These are phyloP conservation scores for Diadromus collaris DNA, from an alignment of 2,888 invertebrate species.

Conservation along the genomic window DNA sequence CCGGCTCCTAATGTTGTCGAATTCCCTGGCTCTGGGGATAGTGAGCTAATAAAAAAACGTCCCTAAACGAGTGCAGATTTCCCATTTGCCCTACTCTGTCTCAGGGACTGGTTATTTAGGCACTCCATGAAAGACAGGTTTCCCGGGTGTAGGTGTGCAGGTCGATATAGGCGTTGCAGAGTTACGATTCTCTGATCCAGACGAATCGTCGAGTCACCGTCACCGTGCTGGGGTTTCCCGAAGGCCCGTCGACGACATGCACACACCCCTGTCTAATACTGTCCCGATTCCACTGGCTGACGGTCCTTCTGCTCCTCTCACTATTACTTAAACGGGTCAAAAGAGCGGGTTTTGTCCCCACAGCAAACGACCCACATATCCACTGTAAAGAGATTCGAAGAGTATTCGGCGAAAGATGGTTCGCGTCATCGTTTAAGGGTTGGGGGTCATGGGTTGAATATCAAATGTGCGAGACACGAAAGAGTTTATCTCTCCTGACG, in stretches of 20 bases:
- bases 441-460: slow-evolving; percentile 42
- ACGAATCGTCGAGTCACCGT: slow-evolving; percentile 56
- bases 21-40: slow-evolving; percentile 20
- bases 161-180: slow-evolving; percentile 24
- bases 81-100: slow-evolving; percentile 23
- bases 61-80: slow-evolving; percentile 43
- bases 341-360: slow-evolving; percentile 29
- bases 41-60: slow-evolving; percentile 51
- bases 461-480: slow-evolving; percentile 38
- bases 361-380: slow-evolving; percentile 40
- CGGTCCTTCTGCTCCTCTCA: slow-evolving; percentile 11
- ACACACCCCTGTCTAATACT: slow-evolving; percentile 28
- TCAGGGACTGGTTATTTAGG: slow-evolving; percentile 10
- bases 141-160: slow-evolving; percentile 4
- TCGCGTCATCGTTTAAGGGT: slow-evolving; percentile 12
- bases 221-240: slow-evolving; percentile 40
- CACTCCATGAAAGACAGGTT: slow-evolving; percentile 10
- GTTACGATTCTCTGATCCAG: slow-evolving; percentile 59
- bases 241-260: slow-evolving; percentile 30
- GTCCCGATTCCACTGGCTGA: slow-evolving; percentile 29
- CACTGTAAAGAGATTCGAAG: slow-evolving; percentile 15
- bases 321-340: slow-evolving; percentile 36
- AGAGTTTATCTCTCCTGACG: slow-evolving; percentile 25
- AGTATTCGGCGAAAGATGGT: slow-evolving; percentile 32
- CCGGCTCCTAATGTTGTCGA: slow-evolving; percentile 30